Evolutionary conservation across 2,888 invertebrate species (phyloP), one percentile per base, ranked within the genome.

Genomic region (Athalia rosae): DNA sequence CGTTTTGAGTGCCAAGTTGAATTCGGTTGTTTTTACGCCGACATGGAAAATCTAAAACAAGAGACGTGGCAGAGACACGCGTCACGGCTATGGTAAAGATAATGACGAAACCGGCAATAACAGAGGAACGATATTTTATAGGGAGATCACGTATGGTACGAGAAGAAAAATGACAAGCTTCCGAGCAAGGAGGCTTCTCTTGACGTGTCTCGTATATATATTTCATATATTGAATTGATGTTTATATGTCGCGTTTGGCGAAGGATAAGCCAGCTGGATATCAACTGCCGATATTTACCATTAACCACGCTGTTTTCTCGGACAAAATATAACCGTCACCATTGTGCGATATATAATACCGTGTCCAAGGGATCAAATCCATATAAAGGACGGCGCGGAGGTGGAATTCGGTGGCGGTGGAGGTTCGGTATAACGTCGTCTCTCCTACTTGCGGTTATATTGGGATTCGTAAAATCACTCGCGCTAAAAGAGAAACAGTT

Each of bases 161-260:
- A 83, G 82, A 87, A 87, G 88, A 89, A 88, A 89, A 88, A 88
- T 88, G 88, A 85, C 71, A 71, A 41, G 13, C 71, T 71, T 28
- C 69, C 53, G n/a, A 56, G 56, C 11, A 11, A n/a, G 53, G 81
- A 80, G 66, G 67, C 85, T 86, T 85, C 86, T 71, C 58, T 71
- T 71, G 71, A 71, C 69, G 62, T 76, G 77, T 79, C 71, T 66
- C 53, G 66, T 67, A 76, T 76, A 66, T 88, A 88, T 88, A 88
- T 89, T 88, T 87, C 88, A 86, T 89, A 88, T 87, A 88, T 88
- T 86, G 88, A 89, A 89, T 89, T 89, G 89, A 89, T 89, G 88
- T 86, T 88, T 88, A 85, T 87, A 84, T 83, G 88, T 87, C 87
- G 85, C 85, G 84, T 84, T 85, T 80, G 84, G 82, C 85, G 83